A percentile compares a stretch with the other conserved stretches of the same genome.
Evolutionary conservation across 2,888 invertebrate genomes (phyloP).

Genomic region (Spialia ferax): DNA sequence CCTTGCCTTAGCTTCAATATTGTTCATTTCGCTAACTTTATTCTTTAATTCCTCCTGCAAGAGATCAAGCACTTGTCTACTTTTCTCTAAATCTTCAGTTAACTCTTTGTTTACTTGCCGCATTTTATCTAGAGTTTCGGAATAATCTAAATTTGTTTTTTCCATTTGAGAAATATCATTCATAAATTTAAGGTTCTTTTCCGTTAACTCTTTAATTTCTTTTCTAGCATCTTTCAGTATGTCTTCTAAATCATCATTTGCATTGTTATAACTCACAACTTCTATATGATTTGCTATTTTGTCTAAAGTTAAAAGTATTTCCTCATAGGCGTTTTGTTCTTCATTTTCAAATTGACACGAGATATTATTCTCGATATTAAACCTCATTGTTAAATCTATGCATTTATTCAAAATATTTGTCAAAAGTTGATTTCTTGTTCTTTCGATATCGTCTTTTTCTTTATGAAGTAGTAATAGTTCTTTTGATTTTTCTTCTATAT

Average conservation of each 20-base stretch:
- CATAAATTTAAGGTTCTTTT: slow-evolving; percentile 54
- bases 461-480: slow-evolving; percentile 49
- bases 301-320: slow-evolving; percentile 58
- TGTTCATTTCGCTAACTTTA: slow-evolving; percentile 61
- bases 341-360: slow-evolving; percentile 43
- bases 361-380: slow-evolving; percentile 51
- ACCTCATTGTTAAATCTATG: slow-evolving; percentile 48
- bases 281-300: slow-evolving; percentile 54
- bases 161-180: slow-evolving; percentile 53
- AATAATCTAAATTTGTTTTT: slow-evolving; percentile 51
- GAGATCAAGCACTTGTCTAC: slow-evolving; percentile 55
- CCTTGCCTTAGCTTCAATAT: slow-evolving; percentile 59
- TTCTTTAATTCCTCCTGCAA: slow-evolving; percentile 59
- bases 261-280: slow-evolving; percentile 43
- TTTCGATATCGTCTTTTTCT: slow-evolving; percentile 35
- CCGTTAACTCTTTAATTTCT: slow-evolving; percentile 55
- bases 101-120: slow-evolving; percentile 53
- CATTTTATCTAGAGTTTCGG: slow-evolving; percentile 51
- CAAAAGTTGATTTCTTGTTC: slow-evolving; percentile 52
- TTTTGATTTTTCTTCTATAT: slow-evolving; percentile 46
- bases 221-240: slow-evolving; percentile 52
- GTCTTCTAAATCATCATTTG: slow-evolving; percentile 49
- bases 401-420: slow-evolving; percentile 54
- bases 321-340: slow-evolving; percentile 50
- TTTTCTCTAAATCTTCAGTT: slow-evolving; percentile 53